Evolutionary conservation across 2,888 invertebrate genomes (phyloP), one percentile per base, ranked within the genome.

Genomic region (Caenorhabditis macrosperma): DNA sequence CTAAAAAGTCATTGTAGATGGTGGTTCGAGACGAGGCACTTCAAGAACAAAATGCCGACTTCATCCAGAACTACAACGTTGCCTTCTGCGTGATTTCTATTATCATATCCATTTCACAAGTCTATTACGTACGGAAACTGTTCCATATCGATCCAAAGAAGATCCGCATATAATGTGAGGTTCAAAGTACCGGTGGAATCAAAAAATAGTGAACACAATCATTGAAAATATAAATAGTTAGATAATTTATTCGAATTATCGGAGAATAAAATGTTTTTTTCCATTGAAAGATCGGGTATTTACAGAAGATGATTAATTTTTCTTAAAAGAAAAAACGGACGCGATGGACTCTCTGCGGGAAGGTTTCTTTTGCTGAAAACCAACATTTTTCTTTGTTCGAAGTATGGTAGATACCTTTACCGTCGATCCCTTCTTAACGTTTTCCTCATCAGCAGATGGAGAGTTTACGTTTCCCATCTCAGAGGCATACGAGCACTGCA

Each of bases 11-110:
- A 26, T 22, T 61, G 41, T 46, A 77, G 64, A 77, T 64, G 83
- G 77, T 83, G 2, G 48, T 82, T 38, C 75, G 84, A 2, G 84
- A 84, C 60, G 81, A 80, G 28, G 82, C 78, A 2, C 64, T 81
- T 41, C 82, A 82, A 33, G 33, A 63, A n/a, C 48, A 61, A 22
- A 85, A 79, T 33, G 60, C 74, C 10, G 81, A 81, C 15, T 79
- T 79, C 46, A 82, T 85, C 22, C 66, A 80, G 33, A 71, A 71
- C 24, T 85, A 78, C 61, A 72, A 76, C 9, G 48, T 78, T 10
- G 67, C 69, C 1, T 85, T 85, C 48, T 78, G 74, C 22, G n/a
- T 41, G 7, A 35, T 71, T 7, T 55, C 82, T 1, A 48, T 85
- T 24, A 15, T 82, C 0, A 67, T 85, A 6, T 35, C 82, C 4